Conservation (phyloP, 2,113 vertebrate species). For the Phoxinus phoxinus region DNA sequence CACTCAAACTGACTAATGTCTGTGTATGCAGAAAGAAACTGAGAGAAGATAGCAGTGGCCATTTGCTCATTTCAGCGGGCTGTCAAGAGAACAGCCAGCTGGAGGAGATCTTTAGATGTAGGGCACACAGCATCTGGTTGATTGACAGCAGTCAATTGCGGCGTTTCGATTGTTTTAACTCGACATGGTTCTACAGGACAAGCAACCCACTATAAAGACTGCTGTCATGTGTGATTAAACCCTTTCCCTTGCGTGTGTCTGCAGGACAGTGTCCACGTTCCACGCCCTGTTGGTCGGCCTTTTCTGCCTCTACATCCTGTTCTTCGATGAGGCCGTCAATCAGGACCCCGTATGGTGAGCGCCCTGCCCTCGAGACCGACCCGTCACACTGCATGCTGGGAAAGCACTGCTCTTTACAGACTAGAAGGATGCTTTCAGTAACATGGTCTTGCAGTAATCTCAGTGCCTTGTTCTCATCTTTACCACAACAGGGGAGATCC, state of each 20-base stretch:
- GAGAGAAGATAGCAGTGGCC: not conserved
- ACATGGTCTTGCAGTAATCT: not conserved
- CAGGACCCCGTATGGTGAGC: constrained; percentile 94
- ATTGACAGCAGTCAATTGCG: not conserved
- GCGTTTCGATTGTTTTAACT: not conserved
- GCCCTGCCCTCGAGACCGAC: not conserved
- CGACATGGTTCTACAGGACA: not conserved
- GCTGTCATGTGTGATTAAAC: not conserved
- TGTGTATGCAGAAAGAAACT: not conserved
- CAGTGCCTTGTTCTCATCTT: constrained; percentile 59
- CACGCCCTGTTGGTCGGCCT: constrained; percentile 90
- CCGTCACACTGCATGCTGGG: constrained; percentile 35
- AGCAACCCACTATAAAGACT: not conserved
- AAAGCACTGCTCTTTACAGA: constrained; percentile 16
- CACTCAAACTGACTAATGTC: constrained; percentile 1
- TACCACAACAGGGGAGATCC: constrained; percentile 86
- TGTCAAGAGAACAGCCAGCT: constrained; percentile 7
- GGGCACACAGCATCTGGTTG: not conserved
- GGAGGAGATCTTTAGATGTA: constrained; percentile 5
- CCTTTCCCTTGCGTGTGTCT: constrained; percentile 32
- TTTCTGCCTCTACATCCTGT: constrained; percentile 88
- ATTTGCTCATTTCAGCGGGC: not conserved
- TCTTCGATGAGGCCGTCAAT: constrained; percentile 87
- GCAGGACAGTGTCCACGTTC: constrained; percentile 93
- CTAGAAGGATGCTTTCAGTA: constrained; percentile 22